Base-by-base conservation (phyloP, 2,888 invertebrate species). In the Ornithoptera alexandrae region DNA sequence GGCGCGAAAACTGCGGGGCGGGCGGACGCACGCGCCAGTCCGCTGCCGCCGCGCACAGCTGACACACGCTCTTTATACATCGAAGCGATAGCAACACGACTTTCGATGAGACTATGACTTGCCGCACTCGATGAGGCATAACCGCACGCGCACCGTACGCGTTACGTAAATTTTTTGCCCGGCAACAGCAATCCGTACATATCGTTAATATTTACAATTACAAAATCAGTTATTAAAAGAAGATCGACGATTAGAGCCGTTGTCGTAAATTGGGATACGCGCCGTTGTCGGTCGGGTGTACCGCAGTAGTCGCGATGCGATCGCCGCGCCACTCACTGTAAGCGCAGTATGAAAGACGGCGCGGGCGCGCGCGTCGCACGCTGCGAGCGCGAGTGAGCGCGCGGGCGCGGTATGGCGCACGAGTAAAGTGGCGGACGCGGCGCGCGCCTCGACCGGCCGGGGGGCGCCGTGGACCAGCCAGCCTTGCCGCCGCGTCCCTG, bases 381-480 rank as follows among this genome's bases (percentile, higher is more conserved):
- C 77, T 69, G 65, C 71, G 76, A 30, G 62, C 22, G 76, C 77
- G 78, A 77, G 78, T 84, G 76, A 74, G 81, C 79, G 77, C 76
- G 83, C 79, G 78, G 81, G 80, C 75, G 76, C 73, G 75, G 77
- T 79, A 82, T 83, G 84, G 79, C 80, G 75, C 81, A 75, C 79
- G 84, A 82, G 81, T 87, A 82, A 83, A 78, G 85, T 84, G 86
- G 87, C 84, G 85, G 82, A 78, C 84, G 83, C 81, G 81, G 83
- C 81, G 82, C 78, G 80, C 84, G 79, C 81, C 75, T 76, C 78
- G 84, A 84, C 85, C 84, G 88, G 87, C 86, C 84, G 84, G 88
- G 87, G 89, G 89, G 86, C 89, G 89, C 88, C 83, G 89, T 88
- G 86, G 87, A 84, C 83, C 87, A 83, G 84, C 86, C 84, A 86